A percentile compares a stretch with the other conserved stretches of the same genome.
phyloP scores from a whole-genome alignment of 2,888 invertebrate species.

The Nemotelus nigrinus region DNA sequence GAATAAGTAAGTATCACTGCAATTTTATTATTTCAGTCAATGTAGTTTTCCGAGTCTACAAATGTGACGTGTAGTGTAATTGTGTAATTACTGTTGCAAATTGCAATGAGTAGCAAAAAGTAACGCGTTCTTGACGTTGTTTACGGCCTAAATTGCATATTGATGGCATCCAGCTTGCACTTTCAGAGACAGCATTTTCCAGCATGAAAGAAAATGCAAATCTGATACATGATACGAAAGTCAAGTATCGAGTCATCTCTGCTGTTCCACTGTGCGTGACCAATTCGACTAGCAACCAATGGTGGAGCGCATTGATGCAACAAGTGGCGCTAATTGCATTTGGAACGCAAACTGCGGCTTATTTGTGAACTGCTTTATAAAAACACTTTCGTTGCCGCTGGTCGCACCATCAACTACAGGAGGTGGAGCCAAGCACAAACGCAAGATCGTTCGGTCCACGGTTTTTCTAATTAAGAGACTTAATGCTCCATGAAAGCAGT shows the following conservation, averaged over 20 bases:
- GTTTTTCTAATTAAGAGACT: slow-evolving; percentile 10
- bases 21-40: too few relatives aligned
- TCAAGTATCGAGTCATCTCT: not conserved
- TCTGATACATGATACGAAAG: too few relatives aligned
- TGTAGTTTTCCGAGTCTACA: too few relatives aligned
- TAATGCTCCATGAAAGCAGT: not conserved
- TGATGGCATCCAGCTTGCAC: too few relatives aligned
- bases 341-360: not conserved
- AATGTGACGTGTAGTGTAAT: too few relatives aligned
- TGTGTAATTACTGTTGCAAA: too few relatives aligned
- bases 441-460: not conserved
- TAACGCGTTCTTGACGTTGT: not conserved
- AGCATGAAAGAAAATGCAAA: too few relatives aligned
- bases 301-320: not conserved
- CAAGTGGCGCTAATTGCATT: not conserved
- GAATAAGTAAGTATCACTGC: too few relatives aligned
- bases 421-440: slow-evolving; percentile 3
- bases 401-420: not conserved
- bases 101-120: not conserved
- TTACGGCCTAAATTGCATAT: not conserved
- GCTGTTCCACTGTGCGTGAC: not conserved
- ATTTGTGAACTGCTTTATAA: not conserved
- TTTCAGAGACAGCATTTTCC: too few relatives aligned
- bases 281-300: not conserved
- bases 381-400: not conserved